Evolutionary conservation across 2,113 vertebrate genomes (phyloP), one percentile per base, ranked within the genome.

Genomic region (Pedionomus torquatus): DNA sequence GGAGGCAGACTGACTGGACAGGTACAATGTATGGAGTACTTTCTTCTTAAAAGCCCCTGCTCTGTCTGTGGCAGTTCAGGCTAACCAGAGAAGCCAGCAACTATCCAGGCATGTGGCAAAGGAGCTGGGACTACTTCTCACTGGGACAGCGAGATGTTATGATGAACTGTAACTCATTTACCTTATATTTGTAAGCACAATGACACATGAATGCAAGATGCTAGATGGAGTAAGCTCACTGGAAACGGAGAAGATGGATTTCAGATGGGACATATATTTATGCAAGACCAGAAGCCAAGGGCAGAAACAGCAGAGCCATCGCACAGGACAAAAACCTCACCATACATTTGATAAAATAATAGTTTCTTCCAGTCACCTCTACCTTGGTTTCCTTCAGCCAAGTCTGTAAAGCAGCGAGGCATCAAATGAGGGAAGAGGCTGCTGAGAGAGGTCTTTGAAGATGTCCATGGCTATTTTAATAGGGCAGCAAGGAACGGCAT

Each of bases 371-470:
- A 74, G 41, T 41, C 66, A 23, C 51, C n/a, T 78, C 77, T 88
- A 21, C 60, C 13, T 88, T 66, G 46, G 25, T 52, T 83, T 93
- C 66, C 71, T 60, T 68, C 39, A 37, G 57, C 31, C 48, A 51
- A 44, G 44, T 33, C 25, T 68, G 31, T 72, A 72, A 58, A 84
- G 75, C 20, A 37, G 43, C 18, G 31, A 54, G 14, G 31, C n/a
- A 87, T 25, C 54, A 60, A 39, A 31, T 0, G 10, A 46, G 28
- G n/a, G 8, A 72, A 17, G 17, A 0, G 2, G 20, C 17, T 30
- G 51, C 51, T 39, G 14, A 79, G 14, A 39, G 31, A 11, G 24
- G 7, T 2, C 41, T n/a, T 66, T 6, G 10, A 10, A 65, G 41
- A 14, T 33, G 13, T 17, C 54, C 2, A 0, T 1, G 1, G 39